These are phyloP conservation scores for Watersipora subatra DNA, from an alignment of 1,140 invertebrate species.

Conservation along the genomic window DNA sequence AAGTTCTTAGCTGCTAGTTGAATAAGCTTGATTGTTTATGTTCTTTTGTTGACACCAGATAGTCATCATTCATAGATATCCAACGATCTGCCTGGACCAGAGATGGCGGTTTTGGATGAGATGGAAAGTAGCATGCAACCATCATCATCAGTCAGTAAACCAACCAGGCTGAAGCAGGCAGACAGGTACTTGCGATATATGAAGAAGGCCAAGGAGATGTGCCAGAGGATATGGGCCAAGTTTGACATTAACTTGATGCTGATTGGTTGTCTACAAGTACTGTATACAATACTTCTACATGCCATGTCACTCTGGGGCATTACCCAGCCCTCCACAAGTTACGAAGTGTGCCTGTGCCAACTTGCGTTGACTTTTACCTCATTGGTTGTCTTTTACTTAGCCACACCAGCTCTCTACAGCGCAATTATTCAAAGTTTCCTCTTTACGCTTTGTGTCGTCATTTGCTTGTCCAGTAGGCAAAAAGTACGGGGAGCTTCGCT, in stretches of 20 bases:
- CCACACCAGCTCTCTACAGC: not conserved
- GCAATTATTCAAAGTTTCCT: not conserved
- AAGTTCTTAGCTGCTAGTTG: too few relatives aligned
- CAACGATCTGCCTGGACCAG: not conserved
- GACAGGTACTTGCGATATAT: constrained; percentile 18
- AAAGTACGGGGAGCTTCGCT: constrained; percentile 4
- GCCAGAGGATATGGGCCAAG: constrained; percentile 33
- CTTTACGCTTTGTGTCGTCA: not conserved
- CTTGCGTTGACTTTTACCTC: not conserved
- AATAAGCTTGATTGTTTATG: too few relatives aligned
- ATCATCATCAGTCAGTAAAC: constrained; percentile 9
- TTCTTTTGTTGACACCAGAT: not conserved
- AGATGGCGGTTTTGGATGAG: not conserved
- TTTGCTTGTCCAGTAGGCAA: not conserved
- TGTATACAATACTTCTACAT: not conserved
- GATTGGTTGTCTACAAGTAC: constrained; percentile 22
- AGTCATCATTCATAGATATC: not conserved
- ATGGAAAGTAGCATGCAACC: not conserved
- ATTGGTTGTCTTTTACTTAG: not conserved
- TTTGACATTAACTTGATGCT: constrained; percentile 29
- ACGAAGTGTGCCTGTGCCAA: not conserved
- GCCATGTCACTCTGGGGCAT: not conserved
- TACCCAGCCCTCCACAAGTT: not conserved
- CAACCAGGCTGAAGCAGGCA: not conserved
- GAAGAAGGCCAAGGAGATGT: constrained; percentile 19